phyloP scores from a whole-genome alignment of 2,113 vertebrate species.

The Istiophorus platypterus region DNA sequence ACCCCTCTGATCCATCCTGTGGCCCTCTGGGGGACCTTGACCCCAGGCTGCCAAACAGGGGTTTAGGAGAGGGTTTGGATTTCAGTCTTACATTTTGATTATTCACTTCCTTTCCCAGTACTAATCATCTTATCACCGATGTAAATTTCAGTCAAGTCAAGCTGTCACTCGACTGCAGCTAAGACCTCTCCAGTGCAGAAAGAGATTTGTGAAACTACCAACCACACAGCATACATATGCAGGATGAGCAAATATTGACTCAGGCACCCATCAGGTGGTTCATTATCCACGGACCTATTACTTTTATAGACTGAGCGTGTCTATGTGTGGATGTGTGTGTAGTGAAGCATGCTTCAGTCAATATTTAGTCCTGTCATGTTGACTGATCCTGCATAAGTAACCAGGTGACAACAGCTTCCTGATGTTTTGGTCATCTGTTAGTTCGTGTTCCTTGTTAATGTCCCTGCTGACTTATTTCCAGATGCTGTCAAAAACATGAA shows the following conservation, averaged over 20 bases:
- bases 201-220: not conserved
- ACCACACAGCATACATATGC: not conserved
- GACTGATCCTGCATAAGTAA: conserved; percentile 19
- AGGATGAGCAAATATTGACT: conserved; percentile 55
- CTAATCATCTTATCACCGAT: not conserved
- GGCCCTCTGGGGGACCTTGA: not conserved
- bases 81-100: not conserved
- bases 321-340: not conserved
- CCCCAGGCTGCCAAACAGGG: not conserved
- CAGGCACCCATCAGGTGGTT: conserved; percentile 27
- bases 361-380: conserved; percentile 34
- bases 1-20: too few species aligned
- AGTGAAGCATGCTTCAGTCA: conserved; percentile 34
- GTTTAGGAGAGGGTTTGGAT: not conserved
- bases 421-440: not conserved
- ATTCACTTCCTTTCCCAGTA: not conserved
- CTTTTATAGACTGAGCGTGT: conserved; percentile 13
- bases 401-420: conserved; percentile 31
- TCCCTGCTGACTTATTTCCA: not conserved
- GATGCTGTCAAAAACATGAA: not conserved
- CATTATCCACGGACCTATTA: conserved; percentile 27
- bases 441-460: not conserved
- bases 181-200: not conserved
- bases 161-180: conserved; percentile 17
- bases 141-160: conserved; percentile 2